Evolutionary conservation across 2,888 invertebrate species (phyloP).

Genomic region (Rotaria magnacalcarata): DNA sequence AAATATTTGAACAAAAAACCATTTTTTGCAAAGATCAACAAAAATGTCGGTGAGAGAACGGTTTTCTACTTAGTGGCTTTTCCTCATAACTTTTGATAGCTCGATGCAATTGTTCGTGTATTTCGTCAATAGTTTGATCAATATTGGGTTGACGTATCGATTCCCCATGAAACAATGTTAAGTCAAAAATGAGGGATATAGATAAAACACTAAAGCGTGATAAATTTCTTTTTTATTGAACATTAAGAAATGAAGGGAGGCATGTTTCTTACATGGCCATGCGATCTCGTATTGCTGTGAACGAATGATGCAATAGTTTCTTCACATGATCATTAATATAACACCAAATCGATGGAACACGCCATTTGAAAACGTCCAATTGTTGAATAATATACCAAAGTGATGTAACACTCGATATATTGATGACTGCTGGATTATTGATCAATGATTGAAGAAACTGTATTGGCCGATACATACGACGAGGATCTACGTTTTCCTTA

Average conservation of each 20-base stretch:
- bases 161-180: not conserved
- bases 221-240: not conserved
- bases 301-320: not conserved
- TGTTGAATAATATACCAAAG: constrained; percentile 35
- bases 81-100: not conserved
- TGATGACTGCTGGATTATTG: not conserved
- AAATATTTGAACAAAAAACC: not conserved
- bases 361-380: constrained; percentile 38
- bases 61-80: not conserved
- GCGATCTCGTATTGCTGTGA: not conserved
- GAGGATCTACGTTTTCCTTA: constrained; percentile 43
- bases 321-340: not conserved
- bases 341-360: too few species aligned
- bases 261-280: not conserved
- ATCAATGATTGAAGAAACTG: not conserved
- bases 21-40: not conserved
- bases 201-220: not conserved
- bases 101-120: not conserved
- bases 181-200: not conserved
- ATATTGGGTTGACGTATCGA: not conserved
- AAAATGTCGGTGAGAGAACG: not conserved
- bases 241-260: not conserved
- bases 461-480: constrained; percentile 38
- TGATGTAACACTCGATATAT: constrained; percentile 16
- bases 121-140: not conserved